Evolutionary conservation across 2,888 invertebrate genomes (phyloP).

Genomic region (Ennomos fuscantarius): DNA sequence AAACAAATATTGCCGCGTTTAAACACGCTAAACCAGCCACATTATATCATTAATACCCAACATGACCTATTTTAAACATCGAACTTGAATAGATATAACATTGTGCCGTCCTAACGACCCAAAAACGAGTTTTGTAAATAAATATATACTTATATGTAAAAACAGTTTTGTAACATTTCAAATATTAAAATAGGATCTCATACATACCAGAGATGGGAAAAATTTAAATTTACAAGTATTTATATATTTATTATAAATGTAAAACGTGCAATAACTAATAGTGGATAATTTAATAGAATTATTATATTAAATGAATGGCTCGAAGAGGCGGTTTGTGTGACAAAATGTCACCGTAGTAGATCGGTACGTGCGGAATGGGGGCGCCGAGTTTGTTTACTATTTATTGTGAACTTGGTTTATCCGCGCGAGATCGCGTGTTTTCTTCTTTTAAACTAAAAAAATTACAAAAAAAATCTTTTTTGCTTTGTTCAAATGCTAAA

Average conservation of each 20-base stretch:
- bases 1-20: constrained; percentile 65
- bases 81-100: constrained; percentile 83
- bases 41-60: constrained; percentile 60
- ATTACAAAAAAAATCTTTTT: constrained; percentile 54
- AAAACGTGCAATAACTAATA: constrained; percentile 86
- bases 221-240: constrained; percentile 84
- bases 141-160: constrained; percentile 79
- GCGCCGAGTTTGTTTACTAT: constrained; percentile 69
- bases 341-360: constrained; percentile 48
- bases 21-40: constrained; percentile 55
- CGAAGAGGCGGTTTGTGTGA: constrained; percentile 64
- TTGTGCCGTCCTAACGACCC: constrained; percentile 85
- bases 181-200: constrained; percentile 82
- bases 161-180: constrained; percentile 84
- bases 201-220: constrained; percentile 82
- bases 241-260: constrained; percentile 85
- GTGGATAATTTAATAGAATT: constrained; percentile 82
- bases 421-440: constrained; percentile 53
- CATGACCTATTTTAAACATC: constrained; percentile 80
- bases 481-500: constrained; percentile 64
- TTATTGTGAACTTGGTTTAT: constrained; percentile 79
- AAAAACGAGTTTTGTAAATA: constrained; percentile 82
- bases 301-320: constrained; percentile 80
- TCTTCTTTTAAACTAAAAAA: constrained; percentile 44
- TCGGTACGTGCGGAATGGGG: constrained; percentile 32